Evolutionary conservation across 2,888 invertebrate genomes (phyloP).

Genomic region (Drosophila gaucha): DNA sequence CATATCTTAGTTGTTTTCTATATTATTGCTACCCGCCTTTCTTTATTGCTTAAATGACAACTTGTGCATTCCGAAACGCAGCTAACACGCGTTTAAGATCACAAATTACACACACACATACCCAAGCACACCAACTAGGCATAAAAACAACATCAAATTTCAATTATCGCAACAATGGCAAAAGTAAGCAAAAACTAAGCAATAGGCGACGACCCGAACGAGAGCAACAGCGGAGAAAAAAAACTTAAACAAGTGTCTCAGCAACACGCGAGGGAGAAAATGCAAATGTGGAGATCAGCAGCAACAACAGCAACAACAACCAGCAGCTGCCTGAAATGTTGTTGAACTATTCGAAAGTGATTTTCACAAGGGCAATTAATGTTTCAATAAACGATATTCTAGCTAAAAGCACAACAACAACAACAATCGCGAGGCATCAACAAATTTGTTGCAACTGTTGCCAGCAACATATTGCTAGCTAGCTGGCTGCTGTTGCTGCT

Average conservation of each 20-base stretch:
- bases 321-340: conserved; percentile 46
- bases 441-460: conserved; percentile 67
- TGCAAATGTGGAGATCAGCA: conserved; percentile 42
- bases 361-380: conserved; percentile 81
- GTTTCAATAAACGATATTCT: conserved; percentile 82
- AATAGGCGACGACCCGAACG: conserved; percentile 59
- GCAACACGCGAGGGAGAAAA: conserved; percentile 46
- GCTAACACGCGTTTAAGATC: conserved; percentile 7
- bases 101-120: conserved; percentile 30
- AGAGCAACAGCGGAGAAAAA: conserved; percentile 18
- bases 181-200: conserved; percentile 51
- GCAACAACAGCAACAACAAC: conserved; percentile 16
- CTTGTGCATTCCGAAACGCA: conserved; percentile 6
- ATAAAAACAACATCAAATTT: conserved; percentile 75
- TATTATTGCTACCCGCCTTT: too few species aligned
- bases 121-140: conserved; percentile 8
- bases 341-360: conserved; percentile 73
- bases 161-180: conserved; percentile 76
- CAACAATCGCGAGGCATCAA: conserved; percentile 35
- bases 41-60: not conserved
- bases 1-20: too few species aligned
- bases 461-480: conserved; percentile 51
- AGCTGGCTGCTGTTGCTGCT: conserved; percentile 41
- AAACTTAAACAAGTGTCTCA: conserved; percentile 58
- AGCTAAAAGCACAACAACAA: conserved; percentile 33